Evolutionary conservation across 1,140 invertebrate species (phyloP).

Genomic region (Anoplophora glabripennis): DNA sequence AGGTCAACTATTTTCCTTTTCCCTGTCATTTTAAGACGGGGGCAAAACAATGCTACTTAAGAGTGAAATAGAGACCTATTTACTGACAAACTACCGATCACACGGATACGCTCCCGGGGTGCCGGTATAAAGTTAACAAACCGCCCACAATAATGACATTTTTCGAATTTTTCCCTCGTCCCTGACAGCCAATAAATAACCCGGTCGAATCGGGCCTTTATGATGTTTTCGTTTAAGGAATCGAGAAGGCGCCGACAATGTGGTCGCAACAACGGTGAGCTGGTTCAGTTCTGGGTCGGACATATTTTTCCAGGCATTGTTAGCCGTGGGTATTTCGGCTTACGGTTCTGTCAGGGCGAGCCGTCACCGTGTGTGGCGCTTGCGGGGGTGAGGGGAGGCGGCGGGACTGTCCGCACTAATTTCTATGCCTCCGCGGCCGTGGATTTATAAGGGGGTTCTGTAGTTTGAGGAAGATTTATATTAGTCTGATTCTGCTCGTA

Average conservation of each 20-base stretch:
- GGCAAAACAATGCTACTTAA: no score
- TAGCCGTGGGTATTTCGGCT: neutral
- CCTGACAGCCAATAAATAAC: constrained; percentile 38
- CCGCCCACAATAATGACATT: constrained; percentile 38
- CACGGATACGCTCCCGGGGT: neutral
- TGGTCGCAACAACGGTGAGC: constrained; percentile 19
- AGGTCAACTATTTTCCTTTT: no score
- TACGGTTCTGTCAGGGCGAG: neutral
- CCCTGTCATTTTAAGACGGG: no score
- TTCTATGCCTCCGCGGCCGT: neutral
- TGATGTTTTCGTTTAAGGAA: constrained; percentile 19
- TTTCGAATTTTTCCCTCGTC: constrained; percentile 30
- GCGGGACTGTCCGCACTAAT: constrained; percentile 1
- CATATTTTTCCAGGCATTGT: neutral
- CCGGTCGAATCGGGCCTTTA: constrained; percentile 25
- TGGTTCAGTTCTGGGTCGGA: neutral
- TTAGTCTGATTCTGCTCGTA: no score
- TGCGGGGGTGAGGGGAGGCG: constrained; percentile 1
- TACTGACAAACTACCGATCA: no score
- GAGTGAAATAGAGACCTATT: no score
- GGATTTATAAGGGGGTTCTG: neutral
- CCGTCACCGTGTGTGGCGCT: constrained; percentile 23
- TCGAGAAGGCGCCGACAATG: constrained; percentile 19
- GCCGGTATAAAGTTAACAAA: constrained; percentile 34
- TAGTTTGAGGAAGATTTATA: neutral